These are phyloP conservation scores for Pseudolycoriella hygida DNA, from an alignment of 2,888 invertebrate species.

Conservation along the genomic window DNA sequence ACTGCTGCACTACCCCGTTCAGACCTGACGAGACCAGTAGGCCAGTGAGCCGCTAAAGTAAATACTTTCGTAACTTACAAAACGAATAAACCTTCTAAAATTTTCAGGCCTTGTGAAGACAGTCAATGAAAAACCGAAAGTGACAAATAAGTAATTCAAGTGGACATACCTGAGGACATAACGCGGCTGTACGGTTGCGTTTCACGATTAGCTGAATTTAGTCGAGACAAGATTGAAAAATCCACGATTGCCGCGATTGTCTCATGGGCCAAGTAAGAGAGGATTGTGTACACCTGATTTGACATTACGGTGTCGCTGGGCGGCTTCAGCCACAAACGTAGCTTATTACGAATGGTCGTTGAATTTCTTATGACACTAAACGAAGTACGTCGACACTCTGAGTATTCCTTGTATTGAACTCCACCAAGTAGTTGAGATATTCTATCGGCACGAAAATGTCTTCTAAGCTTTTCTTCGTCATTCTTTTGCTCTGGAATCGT, in stretches of 20 bases:
- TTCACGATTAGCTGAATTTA: slow-evolving; percentile 49
- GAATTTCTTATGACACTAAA: slow-evolving; percentile 37
- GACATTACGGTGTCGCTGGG: slow-evolving; percentile 42
- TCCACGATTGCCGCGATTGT: slow-evolving; percentile 80
- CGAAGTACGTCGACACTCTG: slow-evolving; percentile 59
- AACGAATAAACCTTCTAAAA: background rate
- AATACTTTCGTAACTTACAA: too few relatives aligned
- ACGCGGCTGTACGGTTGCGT: slow-evolving; percentile 54
- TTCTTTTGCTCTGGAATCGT: slow-evolving; percentile 27
- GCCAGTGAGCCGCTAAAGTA: too few relatives aligned
- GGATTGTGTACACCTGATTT: slow-evolving; percentile 49
- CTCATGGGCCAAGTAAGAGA: slow-evolving; percentile 77
- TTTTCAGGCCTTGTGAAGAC: background rate
- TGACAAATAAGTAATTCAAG: too few relatives aligned
- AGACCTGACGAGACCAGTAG: too few relatives aligned
- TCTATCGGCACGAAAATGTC: slow-evolving; percentile 37
- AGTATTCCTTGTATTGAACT: slow-evolving; percentile 55
- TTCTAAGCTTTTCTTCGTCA: slow-evolving; percentile 26
- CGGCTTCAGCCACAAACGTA: slow-evolving; percentile 45
- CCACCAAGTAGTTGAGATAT: slow-evolving; percentile 37
- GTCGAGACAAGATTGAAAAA: slow-evolving; percentile 59
- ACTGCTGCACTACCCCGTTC: too few relatives aligned
- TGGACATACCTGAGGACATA: slow-evolving; percentile 20
- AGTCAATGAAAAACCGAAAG: background rate
- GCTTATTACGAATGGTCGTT: slow-evolving; percentile 35